Base-by-base conservation (phyloP, 2,797 vertebrate genomes). In the Syngnathus rostellatus region DNA sequence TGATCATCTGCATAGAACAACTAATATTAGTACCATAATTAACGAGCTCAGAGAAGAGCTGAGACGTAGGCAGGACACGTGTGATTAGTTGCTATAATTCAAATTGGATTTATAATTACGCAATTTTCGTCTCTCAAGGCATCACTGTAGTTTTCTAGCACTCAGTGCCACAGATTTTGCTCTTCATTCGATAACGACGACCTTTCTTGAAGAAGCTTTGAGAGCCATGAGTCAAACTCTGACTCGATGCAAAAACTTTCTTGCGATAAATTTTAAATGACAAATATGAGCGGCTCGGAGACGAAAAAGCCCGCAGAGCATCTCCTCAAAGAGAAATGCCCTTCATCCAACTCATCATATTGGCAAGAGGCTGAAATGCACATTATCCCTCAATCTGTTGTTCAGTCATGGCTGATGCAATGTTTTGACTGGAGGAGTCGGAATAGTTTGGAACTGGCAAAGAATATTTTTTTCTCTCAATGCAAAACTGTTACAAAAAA, bases 351-450 rank as follows among this genome's bases (percentile, higher is more conserved):
- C 62, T 37, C 43, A 31, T 63, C 61, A 41, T 12, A 55, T 43
- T 62, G 59, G 11, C 60, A 11, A 12, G 8, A 11, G n/a, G n/a
- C 59, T 43, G 17, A 2, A 23, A 39, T 11, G 14, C 60, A 62
- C 68, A 67, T 43, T 72, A 37, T 40, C 59, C 69, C 51, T 69
- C 70, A 41, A 46, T 68, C 70, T 75, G 59, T 45, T 63, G 23
- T 62, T 23, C n/a, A 43, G 40, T 41, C n/a, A 40, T 40, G 37
- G 16, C 37, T 11, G 39, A 41, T 5, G 17, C 60, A 23, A 41
- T 60, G 58, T 38, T 40, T 60, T 41, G 8, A 60, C 37, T 19
- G 57, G 57, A 25, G 39, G n/a, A 61, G 39, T 61, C 8, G 11
- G n/a, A 21, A 21, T 31, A 31, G 53, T 31, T 55, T 5, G 16